phyloP scores from a whole-genome alignment of 2,113 vertebrate genomes.

The Dicrurus megarhynchus region DNA sequence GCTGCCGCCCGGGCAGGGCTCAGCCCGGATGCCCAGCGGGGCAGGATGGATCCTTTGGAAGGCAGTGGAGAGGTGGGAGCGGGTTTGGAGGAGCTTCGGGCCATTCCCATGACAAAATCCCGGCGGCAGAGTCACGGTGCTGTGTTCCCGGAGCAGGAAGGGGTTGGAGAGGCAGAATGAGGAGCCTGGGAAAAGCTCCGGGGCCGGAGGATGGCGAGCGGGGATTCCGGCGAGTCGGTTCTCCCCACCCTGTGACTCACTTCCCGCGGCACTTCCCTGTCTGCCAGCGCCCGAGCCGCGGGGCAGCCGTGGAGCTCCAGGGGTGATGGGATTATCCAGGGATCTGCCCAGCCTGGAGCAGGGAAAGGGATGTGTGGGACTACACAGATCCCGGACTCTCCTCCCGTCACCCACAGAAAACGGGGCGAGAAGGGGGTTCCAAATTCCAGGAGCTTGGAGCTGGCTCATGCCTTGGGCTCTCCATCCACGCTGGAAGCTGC shows the following conservation, averaged over 20 bases:
- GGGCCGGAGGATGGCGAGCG: not conserved
- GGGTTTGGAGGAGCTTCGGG: not conserved
- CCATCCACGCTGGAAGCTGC: not conserved
- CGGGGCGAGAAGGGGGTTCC: fast-evolving
- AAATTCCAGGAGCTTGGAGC: not conserved
- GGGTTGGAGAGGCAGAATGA: not conserved
- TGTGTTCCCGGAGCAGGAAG: fast-evolving
- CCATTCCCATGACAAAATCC: fast-evolving
- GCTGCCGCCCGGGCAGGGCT: not conserved
- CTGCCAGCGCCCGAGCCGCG: not conserved
- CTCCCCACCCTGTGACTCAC: conserved; percentile 25
- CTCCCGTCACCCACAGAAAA: not conserved
- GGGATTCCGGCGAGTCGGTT: not conserved
- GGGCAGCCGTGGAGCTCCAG: not conserved
- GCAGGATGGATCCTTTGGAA: not conserved
- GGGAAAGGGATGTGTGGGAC: not conserved
- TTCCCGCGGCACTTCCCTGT: not conserved
- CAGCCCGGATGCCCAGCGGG: not conserved
- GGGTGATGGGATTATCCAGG: not conserved
- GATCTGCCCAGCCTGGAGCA: not conserved
- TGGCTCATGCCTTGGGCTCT: fast-evolving
- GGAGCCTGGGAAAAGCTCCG: not conserved
- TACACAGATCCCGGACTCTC: fast-evolving
- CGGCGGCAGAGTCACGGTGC: not conserved
- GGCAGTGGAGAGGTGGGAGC: not conserved